Evolutionary conservation across 1,140 invertebrate genomes (phyloP).

Genomic region (Polyergus mexicanus): DNA sequence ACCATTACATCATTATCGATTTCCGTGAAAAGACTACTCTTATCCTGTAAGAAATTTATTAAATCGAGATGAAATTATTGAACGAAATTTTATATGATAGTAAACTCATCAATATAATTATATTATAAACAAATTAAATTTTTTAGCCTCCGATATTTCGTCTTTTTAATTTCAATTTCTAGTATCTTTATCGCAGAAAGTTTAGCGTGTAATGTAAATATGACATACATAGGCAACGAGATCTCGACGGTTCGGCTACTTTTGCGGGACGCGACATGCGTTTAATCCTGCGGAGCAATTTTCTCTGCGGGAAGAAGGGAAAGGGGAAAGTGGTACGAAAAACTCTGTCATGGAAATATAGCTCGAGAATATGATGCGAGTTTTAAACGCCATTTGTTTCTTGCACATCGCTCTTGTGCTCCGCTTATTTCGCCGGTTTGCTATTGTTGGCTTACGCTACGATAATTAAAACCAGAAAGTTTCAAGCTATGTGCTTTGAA

Average conservation of each 20-base stretch:
- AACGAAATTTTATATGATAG: not conserved
- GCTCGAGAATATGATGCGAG: not conserved
- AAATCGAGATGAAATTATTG: not conserved
- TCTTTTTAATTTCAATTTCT: not conserved
- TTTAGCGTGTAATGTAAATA: not conserved
- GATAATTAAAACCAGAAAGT: not conserved
- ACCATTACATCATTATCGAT: not conserved
- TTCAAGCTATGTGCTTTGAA: not conserved
- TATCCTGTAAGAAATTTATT: not conserved
- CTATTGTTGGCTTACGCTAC: not conserved
- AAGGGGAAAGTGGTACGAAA: not conserved
- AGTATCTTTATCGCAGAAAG: not conserved
- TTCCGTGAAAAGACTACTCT: not conserved
- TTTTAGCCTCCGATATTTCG: no score
- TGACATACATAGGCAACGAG: not conserved
- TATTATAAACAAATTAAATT: not conserved
- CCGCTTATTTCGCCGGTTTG: not conserved
- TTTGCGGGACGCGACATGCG: not conserved
- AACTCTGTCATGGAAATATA: constrained; percentile 17
- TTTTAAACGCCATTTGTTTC: constrained; percentile 5
- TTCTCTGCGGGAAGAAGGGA: not conserved
- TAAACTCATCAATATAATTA: not conserved
- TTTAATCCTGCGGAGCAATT: not conserved
- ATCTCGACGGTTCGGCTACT: not conserved
- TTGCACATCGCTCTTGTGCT: not conserved